Conservation (phyloP, 2,113 vertebrate species). For the cattle (Bos taurus) region ARS-UCD2.0 NC_037332.1:61345001-61345500, state of each 20-base stretch:
- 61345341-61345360: not conserved
- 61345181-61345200: not conserved
- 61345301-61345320: not conserved
- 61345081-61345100: slow-evolving; percentile 11
- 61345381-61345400: not conserved
- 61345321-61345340: not conserved
- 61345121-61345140: not conserved
- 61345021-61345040: not conserved
- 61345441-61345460: not conserved
- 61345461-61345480: not conserved
- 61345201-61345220: not conserved
- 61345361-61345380: not conserved
- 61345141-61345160: not conserved
- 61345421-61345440: not conserved
- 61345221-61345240: slow-evolving; percentile 17
- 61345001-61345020: slow-evolving; percentile 11
- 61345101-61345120: not conserved
- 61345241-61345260: slow-evolving; percentile 3
- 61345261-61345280: not conserved
- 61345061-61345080: not conserved
- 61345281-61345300: not conserved
- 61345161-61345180: not conserved
- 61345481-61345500: not conserved
- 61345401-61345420: not conserved
- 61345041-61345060: slow-evolving; percentile 14